Conservation (phyloP, 2,113 vertebrate species). For the Phylloscopus whistleri region DNA sequence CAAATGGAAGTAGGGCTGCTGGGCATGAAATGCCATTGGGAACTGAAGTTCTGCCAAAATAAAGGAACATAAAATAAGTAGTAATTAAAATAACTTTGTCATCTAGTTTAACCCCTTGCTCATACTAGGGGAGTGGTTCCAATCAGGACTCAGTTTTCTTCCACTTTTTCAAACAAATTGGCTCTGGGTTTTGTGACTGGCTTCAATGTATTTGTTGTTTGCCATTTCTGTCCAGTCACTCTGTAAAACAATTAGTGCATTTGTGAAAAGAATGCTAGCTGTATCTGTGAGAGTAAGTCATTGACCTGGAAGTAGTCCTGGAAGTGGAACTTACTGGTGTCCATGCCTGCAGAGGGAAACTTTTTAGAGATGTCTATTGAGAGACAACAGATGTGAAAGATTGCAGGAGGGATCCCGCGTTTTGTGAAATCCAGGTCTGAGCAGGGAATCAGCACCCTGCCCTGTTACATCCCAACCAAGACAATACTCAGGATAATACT, state of each 20-base stretch:
- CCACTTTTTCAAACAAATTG: neutral
- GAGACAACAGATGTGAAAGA: neutral
- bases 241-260: neutral
- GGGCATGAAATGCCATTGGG: rapidly evolving
- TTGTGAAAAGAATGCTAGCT: neutral
- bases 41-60: neutral
- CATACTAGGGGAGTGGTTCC: rapidly evolving
- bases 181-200: neutral
- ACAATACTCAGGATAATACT: neutral
- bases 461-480: neutral
- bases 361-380: neutral
- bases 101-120: neutral
- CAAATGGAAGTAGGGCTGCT: neutral
- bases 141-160: neutral
- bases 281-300: neutral
- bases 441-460: neutral
- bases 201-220: neutral
- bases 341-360: neutral
- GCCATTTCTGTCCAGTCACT: neutral
- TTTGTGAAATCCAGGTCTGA: neutral
- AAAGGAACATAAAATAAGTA: neutral
- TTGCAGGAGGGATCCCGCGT: neutral
- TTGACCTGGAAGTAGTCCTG: neutral
- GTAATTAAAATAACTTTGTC: neutral
- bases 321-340: neutral